phyloP scores from a whole-genome alignment of 2,113 vertebrate genomes.

The Plestiodon gilberti region DNA sequence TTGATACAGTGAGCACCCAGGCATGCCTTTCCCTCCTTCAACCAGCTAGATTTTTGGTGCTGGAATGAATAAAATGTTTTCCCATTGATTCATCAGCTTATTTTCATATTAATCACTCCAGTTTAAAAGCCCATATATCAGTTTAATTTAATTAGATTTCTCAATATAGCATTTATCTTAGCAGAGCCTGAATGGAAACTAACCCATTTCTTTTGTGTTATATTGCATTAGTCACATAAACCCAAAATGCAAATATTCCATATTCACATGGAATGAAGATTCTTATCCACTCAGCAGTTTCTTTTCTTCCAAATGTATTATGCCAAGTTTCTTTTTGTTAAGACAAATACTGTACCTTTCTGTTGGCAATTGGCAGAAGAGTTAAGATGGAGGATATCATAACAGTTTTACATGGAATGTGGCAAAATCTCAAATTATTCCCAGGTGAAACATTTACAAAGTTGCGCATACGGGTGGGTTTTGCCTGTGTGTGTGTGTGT shows the following conservation, averaged over 20 bases:
- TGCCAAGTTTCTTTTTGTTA: neutral
- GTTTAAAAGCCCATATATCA: neutral
- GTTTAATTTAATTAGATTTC: neutral
- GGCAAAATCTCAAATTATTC: neutral
- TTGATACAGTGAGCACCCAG: neutral
- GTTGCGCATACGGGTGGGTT: too few species aligned
- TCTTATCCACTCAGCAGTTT: neutral
- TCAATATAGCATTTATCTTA: neutral
- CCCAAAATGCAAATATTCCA: neutral
- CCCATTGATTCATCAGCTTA: neutral
- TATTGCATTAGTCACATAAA: neutral
- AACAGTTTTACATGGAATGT: neutral
- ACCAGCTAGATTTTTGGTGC: neutral
- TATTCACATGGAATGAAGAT: neutral
- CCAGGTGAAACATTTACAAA: neutral
- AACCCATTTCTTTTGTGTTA: neutral
- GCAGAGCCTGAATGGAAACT: neutral
- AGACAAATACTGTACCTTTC: neutral
- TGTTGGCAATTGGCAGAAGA: neutral
- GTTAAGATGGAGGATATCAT: neutral
- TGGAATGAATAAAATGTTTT: neutral
- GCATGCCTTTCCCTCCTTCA: neutral
- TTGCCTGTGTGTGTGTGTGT: too few species aligned
- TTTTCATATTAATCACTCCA: constrained; percentile 1
- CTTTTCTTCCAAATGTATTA: neutral